Evolutionary conservation across 2,888 invertebrate genomes (phyloP).

Genomic region (Euproctis similis): DNA sequence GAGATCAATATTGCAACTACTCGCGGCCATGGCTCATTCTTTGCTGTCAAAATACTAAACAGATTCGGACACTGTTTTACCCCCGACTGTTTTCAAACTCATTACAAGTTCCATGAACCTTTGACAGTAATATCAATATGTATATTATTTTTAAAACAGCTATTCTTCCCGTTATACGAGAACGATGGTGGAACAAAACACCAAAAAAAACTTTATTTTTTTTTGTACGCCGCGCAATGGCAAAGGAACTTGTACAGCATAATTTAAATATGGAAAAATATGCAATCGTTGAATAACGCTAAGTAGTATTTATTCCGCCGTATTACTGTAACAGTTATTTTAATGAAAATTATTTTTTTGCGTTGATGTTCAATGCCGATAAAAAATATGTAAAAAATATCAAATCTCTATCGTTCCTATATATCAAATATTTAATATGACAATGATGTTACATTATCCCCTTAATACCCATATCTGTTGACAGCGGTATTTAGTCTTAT

Average conservation of each 20-base stretch:
- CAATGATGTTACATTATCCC: too few species aligned
- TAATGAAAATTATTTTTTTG: too few species aligned
- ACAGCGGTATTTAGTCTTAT: too few species aligned
- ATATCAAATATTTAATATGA: too few species aligned
- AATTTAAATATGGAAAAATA: constrained; percentile 44
- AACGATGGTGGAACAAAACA: too few species aligned
- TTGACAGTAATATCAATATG: constrained; percentile 22
- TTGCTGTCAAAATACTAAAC: constrained; percentile 24
- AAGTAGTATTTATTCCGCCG: constrained; percentile 11
- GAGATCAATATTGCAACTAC: constrained; percentile 12
- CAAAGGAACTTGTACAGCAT: constrained; percentile 37
- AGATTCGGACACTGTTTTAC: constrained; percentile 20
- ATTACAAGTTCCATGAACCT: constrained; percentile 23
- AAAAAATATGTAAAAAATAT: too few species aligned
- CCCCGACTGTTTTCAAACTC: constrained; percentile 20
- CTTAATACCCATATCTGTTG: too few species aligned
- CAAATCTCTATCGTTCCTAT: too few species aligned
- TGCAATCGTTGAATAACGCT: constrained; percentile 20
- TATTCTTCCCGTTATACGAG: constrained; percentile 44
- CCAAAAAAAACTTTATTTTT: too few species aligned
- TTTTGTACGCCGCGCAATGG: constrained; percentile 16
- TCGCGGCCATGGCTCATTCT: constrained; percentile 23
- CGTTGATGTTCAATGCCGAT: too few species aligned
- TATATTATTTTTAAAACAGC: constrained; percentile 22
- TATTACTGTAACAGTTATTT: constrained; percentile 15